Conservation (phyloP, 2,113 vertebrate genomes). For the Halichoerus grypus region DNA sequence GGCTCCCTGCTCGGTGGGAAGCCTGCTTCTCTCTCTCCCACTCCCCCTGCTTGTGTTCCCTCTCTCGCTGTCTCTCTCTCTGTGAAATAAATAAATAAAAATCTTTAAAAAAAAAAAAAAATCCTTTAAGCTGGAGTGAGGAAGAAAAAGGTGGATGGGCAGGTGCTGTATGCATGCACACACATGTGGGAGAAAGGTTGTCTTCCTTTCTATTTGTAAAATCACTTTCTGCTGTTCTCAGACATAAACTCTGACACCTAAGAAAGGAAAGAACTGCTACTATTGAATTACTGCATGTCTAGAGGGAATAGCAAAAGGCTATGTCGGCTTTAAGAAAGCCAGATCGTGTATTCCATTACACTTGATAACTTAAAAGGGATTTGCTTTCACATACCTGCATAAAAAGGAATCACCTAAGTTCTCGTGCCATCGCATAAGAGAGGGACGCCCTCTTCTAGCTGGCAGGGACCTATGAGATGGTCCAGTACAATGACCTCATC, state of each 20-base stretch:
- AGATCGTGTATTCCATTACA: background rate
- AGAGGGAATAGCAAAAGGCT: background rate
- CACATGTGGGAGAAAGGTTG: background rate
- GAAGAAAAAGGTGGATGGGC: background rate
- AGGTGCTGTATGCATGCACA: too few species aligned
- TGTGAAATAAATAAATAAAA: too few species aligned
- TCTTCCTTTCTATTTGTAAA: background rate
- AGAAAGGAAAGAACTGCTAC: background rate
- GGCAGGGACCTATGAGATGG: background rate
- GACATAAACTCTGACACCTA: background rate
- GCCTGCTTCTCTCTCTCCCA: too few species aligned
- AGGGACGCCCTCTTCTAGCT: background rate
- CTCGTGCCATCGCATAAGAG: background rate
- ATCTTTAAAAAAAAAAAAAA: background rate
- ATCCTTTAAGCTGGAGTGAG: background rate
- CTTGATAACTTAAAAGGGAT: background rate
- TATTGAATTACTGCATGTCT: background rate
- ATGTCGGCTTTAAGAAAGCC: background rate
- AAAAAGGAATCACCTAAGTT: conserved; percentile 10
- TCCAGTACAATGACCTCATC: background rate
- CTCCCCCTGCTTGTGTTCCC: too few species aligned
- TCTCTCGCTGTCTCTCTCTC: too few species aligned
- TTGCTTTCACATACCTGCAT: background rate
- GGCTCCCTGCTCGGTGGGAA: too few species aligned
- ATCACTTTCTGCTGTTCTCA: background rate